A percentile compares a stretch with the other conserved stretches of the same genome.
Evolutionary conservation across 2,113 vertebrate species (phyloP).

Genomic region (Phylloscopus whistleri): DNA sequence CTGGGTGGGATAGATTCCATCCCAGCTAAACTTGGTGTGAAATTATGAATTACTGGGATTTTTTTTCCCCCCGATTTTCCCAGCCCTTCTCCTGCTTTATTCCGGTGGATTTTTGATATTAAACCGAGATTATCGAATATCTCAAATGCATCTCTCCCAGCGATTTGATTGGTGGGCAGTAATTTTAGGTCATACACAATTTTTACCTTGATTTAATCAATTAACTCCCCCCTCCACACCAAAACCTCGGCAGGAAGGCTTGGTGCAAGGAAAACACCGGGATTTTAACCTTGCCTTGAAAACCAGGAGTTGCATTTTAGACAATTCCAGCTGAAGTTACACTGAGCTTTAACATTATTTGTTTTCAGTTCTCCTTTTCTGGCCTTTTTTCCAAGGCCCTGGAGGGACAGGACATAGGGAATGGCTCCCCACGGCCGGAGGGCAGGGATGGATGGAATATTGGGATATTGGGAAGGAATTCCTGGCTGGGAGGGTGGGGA

Average conservation of each 20-base stretch:
- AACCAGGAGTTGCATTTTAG: not conserved
- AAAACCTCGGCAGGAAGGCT: not conserved
- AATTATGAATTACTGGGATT: too few relatives aligned
- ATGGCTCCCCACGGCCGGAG: fast-evolving
- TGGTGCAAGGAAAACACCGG: not conserved
- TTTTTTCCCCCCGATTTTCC: not conserved
- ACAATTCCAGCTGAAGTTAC: not conserved
- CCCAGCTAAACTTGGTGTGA: not conserved
- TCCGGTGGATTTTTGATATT: not conserved
- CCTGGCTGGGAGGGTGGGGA: not conserved
- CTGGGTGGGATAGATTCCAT: not conserved
- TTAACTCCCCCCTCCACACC: not conserved
- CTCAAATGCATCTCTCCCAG: not conserved
- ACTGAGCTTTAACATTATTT: fast-evolving
- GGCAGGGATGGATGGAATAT: fast-evolving
- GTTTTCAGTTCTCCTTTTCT: fast-evolving
- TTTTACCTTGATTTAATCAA: not conserved
- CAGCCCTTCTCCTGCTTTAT: not conserved
- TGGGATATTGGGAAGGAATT: not conserved
- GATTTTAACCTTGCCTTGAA: not conserved
- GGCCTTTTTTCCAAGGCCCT: not conserved
- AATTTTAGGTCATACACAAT: too few relatives aligned
- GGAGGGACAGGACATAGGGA: not conserved
- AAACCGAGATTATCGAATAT: fast-evolving
- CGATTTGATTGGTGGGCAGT: fast-evolving